Conservation (phyloP, 2,888 invertebrate genomes). For the Zygothrica quintamaculata region DNA sequence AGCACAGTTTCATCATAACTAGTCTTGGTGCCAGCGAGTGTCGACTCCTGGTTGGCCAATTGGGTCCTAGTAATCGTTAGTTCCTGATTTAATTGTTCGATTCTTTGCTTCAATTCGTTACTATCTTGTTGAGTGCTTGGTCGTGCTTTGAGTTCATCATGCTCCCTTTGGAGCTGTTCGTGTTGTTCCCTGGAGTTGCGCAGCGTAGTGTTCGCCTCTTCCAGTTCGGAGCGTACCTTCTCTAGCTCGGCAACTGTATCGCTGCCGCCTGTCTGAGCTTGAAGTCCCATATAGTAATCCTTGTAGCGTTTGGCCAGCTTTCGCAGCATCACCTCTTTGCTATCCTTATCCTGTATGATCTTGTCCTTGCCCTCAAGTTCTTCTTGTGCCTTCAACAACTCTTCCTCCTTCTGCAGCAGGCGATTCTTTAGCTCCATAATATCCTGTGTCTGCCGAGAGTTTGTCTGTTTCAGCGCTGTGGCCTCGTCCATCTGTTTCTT, state of each 20-base stretch:
- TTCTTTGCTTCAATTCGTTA: slow-evolving; percentile 88
- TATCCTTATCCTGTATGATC: slow-evolving; percentile 88
- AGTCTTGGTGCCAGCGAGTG: slow-evolving; percentile 87
- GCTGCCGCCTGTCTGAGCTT: slow-evolving; percentile 70
- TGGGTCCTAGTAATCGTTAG: slow-evolving; percentile 84
- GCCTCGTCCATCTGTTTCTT: slow-evolving; percentile 88
- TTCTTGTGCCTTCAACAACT: slow-evolving; percentile 87
- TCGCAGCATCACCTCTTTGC: slow-evolving; percentile 90
- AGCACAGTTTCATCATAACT: slow-evolving; percentile 89
- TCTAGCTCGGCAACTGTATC: slow-evolving; percentile 83
- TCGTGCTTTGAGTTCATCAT: slow-evolving; percentile 88
- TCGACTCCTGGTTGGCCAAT: slow-evolving; percentile 86
- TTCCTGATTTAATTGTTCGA: slow-evolving; percentile 85
- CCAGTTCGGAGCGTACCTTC: slow-evolving; percentile 85
- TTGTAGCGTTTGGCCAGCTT: slow-evolving; percentile 97
- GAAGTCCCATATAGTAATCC: slow-evolving; percentile 91
- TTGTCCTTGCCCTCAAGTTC: slow-evolving; percentile 89
- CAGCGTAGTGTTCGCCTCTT: slow-evolving; percentile 85
- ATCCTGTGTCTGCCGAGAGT: slow-evolving; percentile 87
- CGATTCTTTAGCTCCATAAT: slow-evolving; percentile 88
- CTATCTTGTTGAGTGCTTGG: slow-evolving; percentile 87
- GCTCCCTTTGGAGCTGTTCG: slow-evolving; percentile 84
- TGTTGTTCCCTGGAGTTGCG: slow-evolving; percentile 51
- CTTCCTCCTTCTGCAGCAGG: slow-evolving; percentile 86
- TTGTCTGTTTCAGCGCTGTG: slow-evolving; percentile 86